Percentiles rank a stretch among this genome's conserved stretches.
Evolutionary conservation across 2,797 vertebrate genomes (phyloP).

Genomic region (Rhinichthys osculus): DNA sequence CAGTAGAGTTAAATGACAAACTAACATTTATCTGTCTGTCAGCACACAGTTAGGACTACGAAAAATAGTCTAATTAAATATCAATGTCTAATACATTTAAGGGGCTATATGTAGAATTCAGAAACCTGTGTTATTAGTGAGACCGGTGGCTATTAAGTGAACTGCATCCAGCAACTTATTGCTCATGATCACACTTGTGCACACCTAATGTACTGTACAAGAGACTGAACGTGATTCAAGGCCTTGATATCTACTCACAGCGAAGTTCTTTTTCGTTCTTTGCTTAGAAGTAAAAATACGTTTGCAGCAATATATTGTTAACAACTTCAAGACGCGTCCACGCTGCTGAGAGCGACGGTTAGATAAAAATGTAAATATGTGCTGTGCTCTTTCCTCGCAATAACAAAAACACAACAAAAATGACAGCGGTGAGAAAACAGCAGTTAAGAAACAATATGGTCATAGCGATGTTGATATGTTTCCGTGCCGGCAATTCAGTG

Average conservation of each 20-base stretch:
- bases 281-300: not conserved
- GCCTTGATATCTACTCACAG: not conserved
- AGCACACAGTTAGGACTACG: not conserved
- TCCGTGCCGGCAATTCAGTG: too few species aligned
- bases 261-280: not conserved
- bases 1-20: conserved; percentile 4
- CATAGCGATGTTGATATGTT: too few species aligned
- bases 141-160: not conserved
- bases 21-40: not conserved
- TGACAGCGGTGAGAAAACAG: too few species aligned
- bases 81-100: not conserved
- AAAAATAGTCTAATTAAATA: not conserved
- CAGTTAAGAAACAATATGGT: too few species aligned
- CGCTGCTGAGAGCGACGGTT: not conserved
- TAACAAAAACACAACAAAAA: too few species aligned
- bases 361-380: not conserved
- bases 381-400: too few species aligned
- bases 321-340: too few species aligned
- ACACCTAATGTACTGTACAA: not conserved
- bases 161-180: not conserved
- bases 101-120: not conserved
- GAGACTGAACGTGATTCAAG: not conserved
- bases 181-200: not conserved
- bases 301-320: not conserved
- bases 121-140: not conserved